Conservation (phyloP, 2,888 invertebrate species). For the Ashinkailepas kermadecensis region DNA sequence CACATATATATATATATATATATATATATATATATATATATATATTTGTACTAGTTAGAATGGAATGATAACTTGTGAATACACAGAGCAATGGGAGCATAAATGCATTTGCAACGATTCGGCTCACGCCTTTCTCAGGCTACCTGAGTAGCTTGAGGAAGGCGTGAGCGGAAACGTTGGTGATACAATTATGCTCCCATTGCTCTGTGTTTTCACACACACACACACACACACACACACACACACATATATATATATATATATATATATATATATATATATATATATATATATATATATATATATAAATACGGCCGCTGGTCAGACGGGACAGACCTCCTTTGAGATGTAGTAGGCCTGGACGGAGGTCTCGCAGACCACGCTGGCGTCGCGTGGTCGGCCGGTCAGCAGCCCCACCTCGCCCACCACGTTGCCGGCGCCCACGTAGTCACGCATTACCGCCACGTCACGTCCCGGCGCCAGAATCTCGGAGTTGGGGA, state of each 20-base stretch:
- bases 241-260: too few relatives aligned
- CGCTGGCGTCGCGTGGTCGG: slow-evolving; percentile 51
- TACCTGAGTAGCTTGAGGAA: too few relatives aligned
- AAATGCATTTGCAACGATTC: slow-evolving; percentile 42
- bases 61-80: too few relatives aligned
- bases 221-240: too few relatives aligned
- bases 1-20: neutral
- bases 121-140: too few relatives aligned
- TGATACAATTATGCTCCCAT: too few relatives aligned
- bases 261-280: too few relatives aligned
- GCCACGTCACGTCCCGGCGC: slow-evolving; percentile 47
- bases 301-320: too few relatives aligned
- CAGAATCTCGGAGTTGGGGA: slow-evolving; percentile 52
- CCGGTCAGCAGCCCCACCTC: slow-evolving; percentile 53
- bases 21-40: neutral
- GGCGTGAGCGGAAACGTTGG: slow-evolving; percentile 41
- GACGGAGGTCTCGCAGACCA: slow-evolving; percentile 53
- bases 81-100: too few relatives aligned
- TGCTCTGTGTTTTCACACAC: too few relatives aligned
- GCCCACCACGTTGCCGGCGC: slow-evolving; percentile 55
- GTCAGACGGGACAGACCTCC: slow-evolving; percentile 36
- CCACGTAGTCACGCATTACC: slow-evolving; percentile 50
- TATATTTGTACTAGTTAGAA: too few relatives aligned
- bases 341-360: slow-evolving; percentile 44
- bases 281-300: too few relatives aligned